These are phyloP conservation scores for Lophochroa leadbeateri DNA, from an alignment of 2,113 vertebrate genomes.

Conservation along the genomic window DNA sequence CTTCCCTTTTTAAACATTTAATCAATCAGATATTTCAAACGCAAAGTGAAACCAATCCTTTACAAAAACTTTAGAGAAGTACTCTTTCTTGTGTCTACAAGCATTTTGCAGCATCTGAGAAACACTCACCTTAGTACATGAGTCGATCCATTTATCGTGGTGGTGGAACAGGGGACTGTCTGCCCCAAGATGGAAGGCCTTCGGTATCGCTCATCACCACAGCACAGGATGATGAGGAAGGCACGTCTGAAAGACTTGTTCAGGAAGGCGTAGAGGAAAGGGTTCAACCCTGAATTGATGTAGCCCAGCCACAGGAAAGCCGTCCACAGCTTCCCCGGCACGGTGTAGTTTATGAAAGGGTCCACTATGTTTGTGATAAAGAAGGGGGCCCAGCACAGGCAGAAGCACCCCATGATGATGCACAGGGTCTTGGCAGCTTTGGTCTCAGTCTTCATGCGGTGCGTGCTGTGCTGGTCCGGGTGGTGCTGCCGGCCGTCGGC, in stretches of 20 bases:
- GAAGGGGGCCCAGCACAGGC: slow-evolving; percentile 98
- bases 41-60: background rate
- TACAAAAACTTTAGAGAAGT: background rate
- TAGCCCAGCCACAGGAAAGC: slow-evolving; percentile 98
- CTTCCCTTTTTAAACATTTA: background rate
- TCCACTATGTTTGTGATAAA: slow-evolving; percentile 97
- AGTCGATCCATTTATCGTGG: slow-evolving; percentile 94
- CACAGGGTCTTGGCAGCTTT: slow-evolving; percentile 98
- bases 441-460: slow-evolving; percentile 95
- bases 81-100: background rate
- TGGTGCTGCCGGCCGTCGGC: slow-evolving; percentile 71
- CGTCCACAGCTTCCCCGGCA: slow-evolving; percentile 90
- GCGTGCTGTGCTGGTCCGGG: slow-evolving; percentile 87
- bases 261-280: slow-evolving; percentile 98
- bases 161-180: slow-evolving; percentile 84
- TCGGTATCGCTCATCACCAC: slow-evolving; percentile 90
- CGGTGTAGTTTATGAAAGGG: slow-evolving; percentile 93
- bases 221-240: slow-evolving; percentile 99
- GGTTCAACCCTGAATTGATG: slow-evolving; percentile 99
- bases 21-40: background rate
- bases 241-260: slow-evolving; percentile 99
- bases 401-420: slow-evolving; percentile 99
- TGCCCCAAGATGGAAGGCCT: slow-evolving; percentile 88
- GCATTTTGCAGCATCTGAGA: background rate
- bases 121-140: slow-evolving; percentile 92